Base-by-base conservation (phyloP, 2,888 invertebrate genomes). In the Drosophila pegasa region DNA sequence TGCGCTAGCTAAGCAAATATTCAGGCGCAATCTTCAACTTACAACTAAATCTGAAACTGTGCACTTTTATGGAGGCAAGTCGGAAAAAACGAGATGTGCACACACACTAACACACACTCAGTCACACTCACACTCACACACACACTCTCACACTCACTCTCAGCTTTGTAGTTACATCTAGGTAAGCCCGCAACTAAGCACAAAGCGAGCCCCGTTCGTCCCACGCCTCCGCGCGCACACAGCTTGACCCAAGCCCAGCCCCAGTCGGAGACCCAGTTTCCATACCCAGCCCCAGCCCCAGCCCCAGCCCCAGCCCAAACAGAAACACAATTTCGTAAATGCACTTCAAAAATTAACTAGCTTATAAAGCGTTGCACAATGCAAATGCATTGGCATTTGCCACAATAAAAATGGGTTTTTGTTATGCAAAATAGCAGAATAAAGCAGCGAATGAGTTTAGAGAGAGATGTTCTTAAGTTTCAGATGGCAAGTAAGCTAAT, bases 31-130 rank as follows among this genome's bases (percentile, higher is more conserved):
- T 69, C 68, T 63, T 55, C 51, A 77, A 60, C 57, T 64, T 31
- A 38, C 54, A 77, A 59, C 59, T 54, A 70, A 78, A 78, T 73
- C 87, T 59, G 47, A 41, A 43, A 40, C n/a, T 48, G n/a, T 27
- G 31, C 41, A 33, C 57, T 25, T 25, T 4, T 25, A 25, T 25
- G 25, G 25, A n/a, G n/a, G n/a, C 74, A 77, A 75, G 79, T 79
- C 60, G 54, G 51, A 58, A 72, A 70, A 73, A 75, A 72, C 85
- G 51, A 84, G 80, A 85, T 79, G 77, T 76, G 59, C 69, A 45
- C 37, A 37, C 45, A 45, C 41, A 54, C 40, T n/a, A n/a, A 47
- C 38, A 43, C 38, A 45, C 35, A 63, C 31, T 41, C 38, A 47
- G n/a, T n/a, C 27, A 43, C 40, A 35, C 40, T 41, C 38, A 52